A percentile compares a stretch with the other conserved stretches of the same genome.
Evolutionary conservation across 2,797 vertebrate genomes (phyloP).

Genomic region (Chiroxiphia lanceolata): DNA sequence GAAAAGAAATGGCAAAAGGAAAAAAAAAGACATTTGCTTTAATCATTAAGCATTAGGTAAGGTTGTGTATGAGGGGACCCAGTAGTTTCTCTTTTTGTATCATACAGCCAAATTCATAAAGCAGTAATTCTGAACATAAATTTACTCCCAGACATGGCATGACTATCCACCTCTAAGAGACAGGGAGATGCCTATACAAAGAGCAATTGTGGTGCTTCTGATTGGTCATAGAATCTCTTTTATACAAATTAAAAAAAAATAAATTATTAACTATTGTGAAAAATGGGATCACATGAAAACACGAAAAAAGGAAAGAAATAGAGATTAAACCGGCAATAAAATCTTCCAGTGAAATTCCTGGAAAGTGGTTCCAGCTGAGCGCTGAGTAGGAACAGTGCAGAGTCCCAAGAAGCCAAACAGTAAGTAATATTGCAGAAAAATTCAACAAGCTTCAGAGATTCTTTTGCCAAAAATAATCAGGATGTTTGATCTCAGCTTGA

Average conservation of each 20-base stretch:
- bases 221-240: neutral
- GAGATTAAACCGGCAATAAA: neutral
- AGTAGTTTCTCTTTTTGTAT: neutral
- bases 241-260: neutral
- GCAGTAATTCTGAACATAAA: neutral
- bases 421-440: neutral
- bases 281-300: neutral
- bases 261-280: neutral
- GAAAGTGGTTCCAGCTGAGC: neutral
- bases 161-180: neutral
- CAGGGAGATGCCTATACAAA: neutral
- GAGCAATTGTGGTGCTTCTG: neutral
- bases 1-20: neutral
- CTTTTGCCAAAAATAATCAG: slow-evolving; percentile 5
- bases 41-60: slow-evolving; percentile 1
- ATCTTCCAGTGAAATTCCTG: neutral
- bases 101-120: neutral
- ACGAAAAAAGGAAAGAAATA: neutral
- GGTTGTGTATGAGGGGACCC: neutral
- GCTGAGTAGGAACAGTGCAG: neutral
- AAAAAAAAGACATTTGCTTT: neutral
- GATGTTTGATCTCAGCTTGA: neutral
- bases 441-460: neutral
- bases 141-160: neutral
- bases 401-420: neutral